Base-by-base conservation (phyloP, 2,113 vertebrate species). In the Periophthalmus modestus region DNA sequence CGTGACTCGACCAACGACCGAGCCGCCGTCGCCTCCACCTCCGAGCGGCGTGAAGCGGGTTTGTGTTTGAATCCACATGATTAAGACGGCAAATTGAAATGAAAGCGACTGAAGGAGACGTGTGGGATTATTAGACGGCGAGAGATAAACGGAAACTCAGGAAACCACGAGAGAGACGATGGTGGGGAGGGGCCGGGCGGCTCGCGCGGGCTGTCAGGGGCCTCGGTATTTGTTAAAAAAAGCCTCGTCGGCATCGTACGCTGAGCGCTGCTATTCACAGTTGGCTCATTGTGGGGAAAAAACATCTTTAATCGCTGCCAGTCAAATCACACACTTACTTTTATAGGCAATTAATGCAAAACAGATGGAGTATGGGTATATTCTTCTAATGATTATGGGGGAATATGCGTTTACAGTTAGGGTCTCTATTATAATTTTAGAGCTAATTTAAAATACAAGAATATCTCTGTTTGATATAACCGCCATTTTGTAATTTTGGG, bases 61-160 rank as follows among this genome's bases (percentile, higher is more conserved):
- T 75, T 77, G 54, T 71, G 28, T 48, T n/a, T 54, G 81, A 71
- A 73, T 23, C 62, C 39, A 13, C 66, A 82, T 82, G 83, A 90
- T 88, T 80, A 83, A 83, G 73, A 82, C 76, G 73, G n/a, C n/a
- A n/a, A n/a, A n/a, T n/a, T n/a, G n/a, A n/a, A n/a, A n/a, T n/a
- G n/a, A n/a, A n/a, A n/a, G n/a, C n/a, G n/a, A n/a, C n/a, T n/a
- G n/a, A n/a, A n/a, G n/a, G 68, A 66, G 69, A 73, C 18, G 14
- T 66, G 2, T 28, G 21, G 71, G 74, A 68, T 87, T 82, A 80
- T 61, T 69, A 69, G 39, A 36, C 34, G 10, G 28, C 55, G 61
- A 79, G 39, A 48, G 47, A 52, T 46, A 24, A 28, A n/a, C n/a
- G n/a, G n/a, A n/a, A n/a, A n/a, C n/a, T n/a, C n/a, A 79, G 66